Base-by-base conservation (phyloP, 2,797 vertebrate species). In the Liasis olivaceus region DNA sequence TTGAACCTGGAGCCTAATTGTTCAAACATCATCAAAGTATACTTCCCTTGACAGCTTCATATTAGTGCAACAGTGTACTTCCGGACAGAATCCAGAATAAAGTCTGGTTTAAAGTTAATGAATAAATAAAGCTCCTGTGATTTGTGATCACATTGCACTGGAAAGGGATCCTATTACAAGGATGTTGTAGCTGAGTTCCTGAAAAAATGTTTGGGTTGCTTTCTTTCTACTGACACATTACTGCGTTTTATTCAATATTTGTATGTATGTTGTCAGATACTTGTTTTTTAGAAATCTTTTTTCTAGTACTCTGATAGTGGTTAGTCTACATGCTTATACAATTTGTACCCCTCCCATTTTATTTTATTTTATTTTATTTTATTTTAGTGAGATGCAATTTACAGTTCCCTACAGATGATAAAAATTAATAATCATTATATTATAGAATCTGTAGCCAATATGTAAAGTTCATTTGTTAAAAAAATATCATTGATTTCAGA, bases 1-100 rank as follows among this genome's bases (percentile, higher is more conserved):
- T 96, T 96, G 95, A 96, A 96, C 95, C 95, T 95, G 92, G 93
- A 92, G 96, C 97, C 97, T 94, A 90, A 94, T 91, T 96, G 95
- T 58, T 94, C 95, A 94, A 88, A 94, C 60, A 17, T 92, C 81
- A 90, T 92, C 93, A 22, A 95, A 94, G 94, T 95, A 93, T 96
- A 96, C 51, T 94, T 94, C 22, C 66, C 31, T 84, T 66, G 94
- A 94, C 86, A 92, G 84, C 31, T 94, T 95, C 95, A 96, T 93
- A 36, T 91, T 86, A n/a, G 87, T 95, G 92, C 92, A 94, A 91
- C 92, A 7, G 42, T 95, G 90, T 92, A 89, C 95, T 97, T 97
- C 95, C 42, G 96, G 95, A 96, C 93, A 94, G 96, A 96, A 96
- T 93, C 95, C 96, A 95, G 95, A 95, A 96, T 95, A 91, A 81